Conservation (phyloP, 2,797 vertebrate genomes). For the Sitta carolinensis region DNA sequence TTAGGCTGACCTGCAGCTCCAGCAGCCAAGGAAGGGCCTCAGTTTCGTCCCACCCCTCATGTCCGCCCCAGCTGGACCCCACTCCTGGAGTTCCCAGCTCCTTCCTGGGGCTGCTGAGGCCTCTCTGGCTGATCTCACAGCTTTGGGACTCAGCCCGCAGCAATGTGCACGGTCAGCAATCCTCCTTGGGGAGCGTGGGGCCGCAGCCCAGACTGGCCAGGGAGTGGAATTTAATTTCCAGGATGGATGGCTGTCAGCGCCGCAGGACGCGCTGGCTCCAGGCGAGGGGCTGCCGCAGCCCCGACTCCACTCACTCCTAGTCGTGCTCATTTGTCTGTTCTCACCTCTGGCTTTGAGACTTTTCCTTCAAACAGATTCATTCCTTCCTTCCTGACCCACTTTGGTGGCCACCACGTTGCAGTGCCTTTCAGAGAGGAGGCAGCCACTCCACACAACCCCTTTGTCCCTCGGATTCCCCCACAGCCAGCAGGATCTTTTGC, state of each 20-base stretch:
- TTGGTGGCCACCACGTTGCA: rapidly evolving
- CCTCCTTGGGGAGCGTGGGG: neutral
- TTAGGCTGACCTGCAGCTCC: neutral
- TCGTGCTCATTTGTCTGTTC: neutral
- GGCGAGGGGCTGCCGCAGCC: neutral
- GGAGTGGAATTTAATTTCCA: slow-evolving; percentile 29
- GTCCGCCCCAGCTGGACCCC: neutral
- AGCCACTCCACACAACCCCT: neutral
- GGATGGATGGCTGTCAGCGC: neutral
- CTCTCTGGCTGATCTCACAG: neutral
- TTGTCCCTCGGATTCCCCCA: neutral
- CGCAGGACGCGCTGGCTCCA: rapidly evolving
- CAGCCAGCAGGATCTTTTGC: neutral
- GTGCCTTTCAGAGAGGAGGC: neutral
- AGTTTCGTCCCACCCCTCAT: neutral
- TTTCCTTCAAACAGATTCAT: neutral
- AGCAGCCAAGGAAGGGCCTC: neutral
- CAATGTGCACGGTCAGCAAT: neutral
- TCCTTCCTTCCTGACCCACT: neutral
- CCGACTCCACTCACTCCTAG: neutral
- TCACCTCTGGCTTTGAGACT: neutral
- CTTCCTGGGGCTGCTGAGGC: neutral
- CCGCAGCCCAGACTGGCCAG: neutral
- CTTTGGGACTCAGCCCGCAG: neutral
- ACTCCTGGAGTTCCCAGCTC: neutral